These are phyloP conservation scores for Gadopsis bispinosus DNA, from an alignment of 2,797 vertebrate species.

Conservation along the genomic window DNA sequence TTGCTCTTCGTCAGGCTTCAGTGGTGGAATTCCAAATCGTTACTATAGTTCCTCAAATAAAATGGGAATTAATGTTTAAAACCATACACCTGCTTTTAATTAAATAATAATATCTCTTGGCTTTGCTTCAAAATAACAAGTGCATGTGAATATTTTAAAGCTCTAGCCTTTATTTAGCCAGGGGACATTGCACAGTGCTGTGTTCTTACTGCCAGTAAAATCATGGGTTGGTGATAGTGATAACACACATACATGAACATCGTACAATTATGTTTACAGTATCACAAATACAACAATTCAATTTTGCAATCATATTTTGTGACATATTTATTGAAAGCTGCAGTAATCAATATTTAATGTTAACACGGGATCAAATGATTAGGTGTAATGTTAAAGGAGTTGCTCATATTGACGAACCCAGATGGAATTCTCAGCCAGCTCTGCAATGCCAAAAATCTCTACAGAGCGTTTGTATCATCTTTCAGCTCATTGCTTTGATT, in stretches of 20 bases:
- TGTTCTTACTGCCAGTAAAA: background rate
- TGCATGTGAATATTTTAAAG: constrained; percentile 29
- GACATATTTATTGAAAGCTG: background rate
- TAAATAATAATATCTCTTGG: constrained; percentile 39
- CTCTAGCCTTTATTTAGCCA: constrained; percentile 26
- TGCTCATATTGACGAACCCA: background rate
- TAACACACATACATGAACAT: background rate
- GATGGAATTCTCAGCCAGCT: no score
- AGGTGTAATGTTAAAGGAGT: background rate
- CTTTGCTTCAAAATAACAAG: constrained; percentile 36
- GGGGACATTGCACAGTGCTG: background rate
- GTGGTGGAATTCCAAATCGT: constrained; percentile 16
- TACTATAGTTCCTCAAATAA: constrained; percentile 47
- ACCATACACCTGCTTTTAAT: constrained; percentile 47
- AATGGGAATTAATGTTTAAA: constrained; percentile 49
- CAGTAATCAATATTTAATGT: background rate
- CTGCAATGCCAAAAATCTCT: no score
- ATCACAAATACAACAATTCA: background rate
- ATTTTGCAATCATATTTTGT: background rate
- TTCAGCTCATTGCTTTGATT: background rate
- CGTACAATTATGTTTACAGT: background rate
- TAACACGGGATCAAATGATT: background rate
- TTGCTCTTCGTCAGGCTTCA: constrained; percentile 14
- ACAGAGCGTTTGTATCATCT: background rate
- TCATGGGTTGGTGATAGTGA: background rate